These are phyloP conservation scores for Chromis chromis DNA, from an alignment of 2,797 vertebrate species.

Conservation along the genomic window DNA sequence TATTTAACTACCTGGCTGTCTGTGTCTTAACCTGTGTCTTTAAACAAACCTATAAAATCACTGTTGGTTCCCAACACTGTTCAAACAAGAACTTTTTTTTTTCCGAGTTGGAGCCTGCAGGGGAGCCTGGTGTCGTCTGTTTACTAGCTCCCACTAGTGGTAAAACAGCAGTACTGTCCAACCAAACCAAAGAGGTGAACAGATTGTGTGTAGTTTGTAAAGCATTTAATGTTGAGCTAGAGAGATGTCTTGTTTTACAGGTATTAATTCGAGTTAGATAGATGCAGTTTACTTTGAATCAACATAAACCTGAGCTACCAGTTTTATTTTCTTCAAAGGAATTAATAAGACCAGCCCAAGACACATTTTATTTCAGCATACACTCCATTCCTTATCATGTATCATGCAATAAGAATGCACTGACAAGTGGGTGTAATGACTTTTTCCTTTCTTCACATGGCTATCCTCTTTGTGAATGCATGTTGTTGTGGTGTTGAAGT, in stretches of 20 bases:
- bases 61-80: constrained; percentile 68
- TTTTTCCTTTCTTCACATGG: constrained; percentile 34
- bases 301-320: rapidly evolving
- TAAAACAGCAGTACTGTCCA: constrained; percentile 31
- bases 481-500: constrained; percentile 53
- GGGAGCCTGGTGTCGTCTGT: constrained; percentile 53
- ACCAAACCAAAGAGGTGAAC: background rate
- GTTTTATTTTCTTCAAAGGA: background rate
- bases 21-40: constrained; percentile 77
- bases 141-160: constrained; percentile 84
- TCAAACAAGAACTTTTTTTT: constrained; percentile 66
- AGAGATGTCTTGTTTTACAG: background rate
- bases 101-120: constrained; percentile 44
- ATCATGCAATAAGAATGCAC: constrained; percentile 13
- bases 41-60: constrained; percentile 81
- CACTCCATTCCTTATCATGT: constrained; percentile 5
- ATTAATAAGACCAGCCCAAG: constrained; percentile 4
- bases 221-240: constrained; percentile 1
- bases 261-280: background rate
- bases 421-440: constrained; percentile 33
- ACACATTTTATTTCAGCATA: background rate
- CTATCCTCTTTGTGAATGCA: constrained; percentile 37
- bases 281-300: background rate
- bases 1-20: constrained; percentile 74
- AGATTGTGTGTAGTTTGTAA: background rate